A percentile compares a stretch with the other conserved stretches of the same genome.
Evolutionary conservation across 2,113 vertebrate genomes (phyloP).

Genomic region (Salvelinus sp.): DNA sequence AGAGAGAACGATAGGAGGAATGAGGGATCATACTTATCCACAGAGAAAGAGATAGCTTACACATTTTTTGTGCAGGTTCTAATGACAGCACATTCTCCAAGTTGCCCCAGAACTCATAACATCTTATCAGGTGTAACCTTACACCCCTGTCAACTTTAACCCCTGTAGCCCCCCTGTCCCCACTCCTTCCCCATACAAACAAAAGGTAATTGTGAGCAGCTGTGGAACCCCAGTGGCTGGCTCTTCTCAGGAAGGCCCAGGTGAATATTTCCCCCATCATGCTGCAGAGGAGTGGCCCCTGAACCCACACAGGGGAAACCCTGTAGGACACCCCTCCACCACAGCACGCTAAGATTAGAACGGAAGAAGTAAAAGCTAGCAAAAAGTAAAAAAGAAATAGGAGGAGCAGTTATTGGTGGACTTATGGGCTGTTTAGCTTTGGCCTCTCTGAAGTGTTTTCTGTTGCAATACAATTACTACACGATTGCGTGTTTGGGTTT

Average conservation of each 20-base stretch:
- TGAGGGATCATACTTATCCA: slow-evolving; percentile 24
- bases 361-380: slow-evolving; percentile 36
- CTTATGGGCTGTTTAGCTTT: not conserved
- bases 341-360: slow-evolving; percentile 37
- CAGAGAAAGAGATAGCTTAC: slow-evolving; percentile 59
- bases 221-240: slow-evolving; percentile 57
- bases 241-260: slow-evolving; percentile 51
- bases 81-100: slow-evolving; percentile 62
- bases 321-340: slow-evolving; percentile 25
- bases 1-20: slow-evolving; percentile 15
- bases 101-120: slow-evolving; percentile 71
- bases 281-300: slow-evolving; percentile 36
- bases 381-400: slow-evolving; percentile 9
- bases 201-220: slow-evolving; percentile 76
- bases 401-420: slow-evolving; percentile 23
- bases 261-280: slow-evolving; percentile 56
- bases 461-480: no score
- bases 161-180: slow-evolving; percentile 25
- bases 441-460: no score
- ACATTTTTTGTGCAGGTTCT: slow-evolving; percentile 56
- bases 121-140: slow-evolving; percentile 80
- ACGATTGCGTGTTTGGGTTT: no score
- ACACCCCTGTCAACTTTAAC: slow-evolving; percentile 72
- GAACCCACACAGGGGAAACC: slow-evolving; percentile 40
- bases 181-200: slow-evolving; percentile 59